A percentile compares a stretch with the other conserved stretches of the same genome.
Evolutionary conservation across 2,888 invertebrate species (phyloP).

Genomic region (Eupeodes luniger): DNA sequence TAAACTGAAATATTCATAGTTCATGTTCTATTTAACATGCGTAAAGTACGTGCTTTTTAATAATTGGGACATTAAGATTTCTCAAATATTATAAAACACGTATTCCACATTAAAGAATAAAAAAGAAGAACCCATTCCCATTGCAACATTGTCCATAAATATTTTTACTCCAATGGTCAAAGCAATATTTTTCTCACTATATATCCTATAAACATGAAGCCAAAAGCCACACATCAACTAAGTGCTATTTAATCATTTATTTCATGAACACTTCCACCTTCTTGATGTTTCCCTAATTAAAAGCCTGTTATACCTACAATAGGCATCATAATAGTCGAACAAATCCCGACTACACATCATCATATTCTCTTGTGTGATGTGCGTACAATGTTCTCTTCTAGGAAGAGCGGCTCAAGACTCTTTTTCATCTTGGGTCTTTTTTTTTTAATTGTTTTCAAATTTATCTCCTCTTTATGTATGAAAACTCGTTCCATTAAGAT

Average conservation of each 20-base stretch:
- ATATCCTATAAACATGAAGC: not conserved
- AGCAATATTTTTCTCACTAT: not conserved
- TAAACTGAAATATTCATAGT: too few species aligned
- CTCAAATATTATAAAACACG: too few species aligned
- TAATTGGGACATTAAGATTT: too few species aligned
- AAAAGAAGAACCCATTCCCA: too few species aligned
- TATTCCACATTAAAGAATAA: too few species aligned
- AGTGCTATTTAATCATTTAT: conserved; percentile 66
- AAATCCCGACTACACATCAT: conserved; percentile 24
- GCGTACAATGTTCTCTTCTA: conserved; percentile 58
- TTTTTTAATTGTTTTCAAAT: conserved; percentile 30
- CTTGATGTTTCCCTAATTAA: conserved; percentile 61
- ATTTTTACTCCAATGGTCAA: not conserved
- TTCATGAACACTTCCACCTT: conserved; percentile 69
- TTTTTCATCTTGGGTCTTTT: not conserved
- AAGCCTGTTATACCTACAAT: conserved; percentile 67
- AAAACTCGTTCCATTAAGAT: conserved; percentile 74
- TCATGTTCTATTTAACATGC: too few species aligned
- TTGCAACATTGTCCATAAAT: not conserved
- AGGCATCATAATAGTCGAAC: conserved; percentile 17
- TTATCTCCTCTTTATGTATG: conserved; percentile 25
- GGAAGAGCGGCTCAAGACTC: conserved; percentile 28
- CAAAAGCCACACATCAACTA: conserved; percentile 1
- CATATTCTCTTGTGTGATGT: not conserved
- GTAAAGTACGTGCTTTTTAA: too few species aligned